phyloP scores from a whole-genome alignment of 2,797 vertebrate genomes.

The Lates japonicus region DNA sequence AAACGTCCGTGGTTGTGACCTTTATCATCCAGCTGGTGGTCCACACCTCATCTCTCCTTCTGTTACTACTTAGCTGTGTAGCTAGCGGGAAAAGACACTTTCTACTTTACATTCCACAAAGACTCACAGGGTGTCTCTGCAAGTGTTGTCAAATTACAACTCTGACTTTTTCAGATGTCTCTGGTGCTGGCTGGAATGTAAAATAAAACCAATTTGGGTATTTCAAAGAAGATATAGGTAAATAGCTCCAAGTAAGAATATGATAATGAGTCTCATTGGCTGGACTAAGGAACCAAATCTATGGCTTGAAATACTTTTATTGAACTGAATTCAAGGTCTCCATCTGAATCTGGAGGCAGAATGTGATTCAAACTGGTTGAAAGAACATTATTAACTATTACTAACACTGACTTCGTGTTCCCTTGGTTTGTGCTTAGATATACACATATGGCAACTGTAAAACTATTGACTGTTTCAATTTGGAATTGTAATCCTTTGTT shows the following conservation, averaged over 20 bases:
- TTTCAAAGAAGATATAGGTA: constrained; percentile 22
- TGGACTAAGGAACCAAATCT: not conserved
- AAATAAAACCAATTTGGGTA: constrained; percentile 8
- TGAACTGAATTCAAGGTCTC: not conserved
- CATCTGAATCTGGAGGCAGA: not conserved
- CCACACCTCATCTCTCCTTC: constrained; percentile 12
- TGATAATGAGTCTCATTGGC: not conserved
- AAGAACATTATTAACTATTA: no score
- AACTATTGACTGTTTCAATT: no score
- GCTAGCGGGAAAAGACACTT: constrained; percentile 10
- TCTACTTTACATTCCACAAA: constrained; percentile 13
- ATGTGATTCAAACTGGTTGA: not conserved
- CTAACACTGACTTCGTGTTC: not conserved
- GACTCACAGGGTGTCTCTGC: constrained; percentile 13
- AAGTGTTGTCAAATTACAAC: constrained; percentile 25
- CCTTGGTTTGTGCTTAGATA: not conserved
- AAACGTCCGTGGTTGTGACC: constrained; percentile 38
- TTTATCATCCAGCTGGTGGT: constrained; percentile 40
- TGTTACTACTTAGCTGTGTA: constrained; percentile 22
- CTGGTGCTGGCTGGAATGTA: constrained; percentile 3
- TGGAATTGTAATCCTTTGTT: no score
- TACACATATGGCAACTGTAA: not conserved
- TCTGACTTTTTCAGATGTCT: constrained; percentile 6
- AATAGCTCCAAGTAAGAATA: constrained; percentile 3
- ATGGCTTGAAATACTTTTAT: constrained; percentile 1